Evolutionary conservation across 2,113 vertebrate genomes (phyloP).

Genomic region (Crypturellus undulatus): DNA sequence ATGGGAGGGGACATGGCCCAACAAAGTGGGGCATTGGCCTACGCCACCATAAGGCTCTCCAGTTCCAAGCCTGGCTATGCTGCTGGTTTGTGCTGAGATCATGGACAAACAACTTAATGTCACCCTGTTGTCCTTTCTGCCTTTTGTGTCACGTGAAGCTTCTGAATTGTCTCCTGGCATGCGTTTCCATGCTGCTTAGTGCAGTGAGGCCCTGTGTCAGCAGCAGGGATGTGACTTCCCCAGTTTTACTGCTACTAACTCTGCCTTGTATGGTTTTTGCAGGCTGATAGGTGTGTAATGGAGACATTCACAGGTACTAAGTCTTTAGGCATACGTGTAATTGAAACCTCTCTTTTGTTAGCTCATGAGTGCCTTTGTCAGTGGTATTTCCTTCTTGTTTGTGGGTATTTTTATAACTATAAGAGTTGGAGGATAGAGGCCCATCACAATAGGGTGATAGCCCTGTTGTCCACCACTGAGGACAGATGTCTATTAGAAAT

Average conservation of each 20-base stretch:
- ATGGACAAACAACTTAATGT: not conserved
- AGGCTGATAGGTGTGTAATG: not conserved
- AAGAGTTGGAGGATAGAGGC: not conserved
- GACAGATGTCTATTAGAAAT: not conserved
- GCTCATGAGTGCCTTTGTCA: not conserved
- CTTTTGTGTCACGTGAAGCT: not conserved
- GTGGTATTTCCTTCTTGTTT: not conserved
- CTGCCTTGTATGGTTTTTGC: constrained; percentile 1
- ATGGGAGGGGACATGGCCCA: not conserved
- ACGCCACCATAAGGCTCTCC: too few species aligned
- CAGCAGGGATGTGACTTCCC: not conserved
- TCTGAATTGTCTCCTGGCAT: rapidly evolving
- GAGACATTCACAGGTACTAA: not conserved
- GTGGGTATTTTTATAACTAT: not conserved
- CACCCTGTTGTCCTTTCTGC: not conserved
- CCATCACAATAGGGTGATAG: not conserved
- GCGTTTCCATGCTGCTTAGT: not conserved
- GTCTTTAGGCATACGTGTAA: not conserved
- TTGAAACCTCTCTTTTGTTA: not conserved
- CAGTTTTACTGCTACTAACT: not conserved
- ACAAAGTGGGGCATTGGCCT: not conserved
- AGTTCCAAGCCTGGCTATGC: not conserved
- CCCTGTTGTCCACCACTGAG: not conserved
- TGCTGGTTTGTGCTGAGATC: not conserved
- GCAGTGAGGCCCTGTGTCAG: not conserved